Base-by-base conservation (phyloP, 2,888 invertebrate species). In the Synergus gifuensis region DNA sequence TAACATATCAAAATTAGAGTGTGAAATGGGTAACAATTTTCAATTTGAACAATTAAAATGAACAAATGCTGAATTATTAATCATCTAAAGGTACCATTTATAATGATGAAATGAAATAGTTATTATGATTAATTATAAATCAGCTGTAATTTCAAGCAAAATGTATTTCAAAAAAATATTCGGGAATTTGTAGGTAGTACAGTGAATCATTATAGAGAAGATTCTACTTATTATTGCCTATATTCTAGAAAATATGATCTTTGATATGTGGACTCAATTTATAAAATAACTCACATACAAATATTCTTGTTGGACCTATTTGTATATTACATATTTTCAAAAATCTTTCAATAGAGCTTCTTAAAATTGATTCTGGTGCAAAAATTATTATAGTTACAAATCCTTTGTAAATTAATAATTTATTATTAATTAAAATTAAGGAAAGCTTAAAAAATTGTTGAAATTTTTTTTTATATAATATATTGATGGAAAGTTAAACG, bases 211-310 rank as follows among this genome's bases (percentile, higher is more conserved):
- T 42, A 42, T 80, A 76, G 58, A 78, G 79, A 67, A 78, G 76
- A 67, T 80, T 81, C 81, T 82, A 84, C 78, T 66, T 81, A 86
- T 86, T 86, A 87, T 87, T 83, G 76, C 87, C 87, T 87, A 87
- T 83, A 67, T 78, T 86, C 88, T 89, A 89, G 85, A 88, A 89
- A 89, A 89, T 89, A 89, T 86, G 82, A 87, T 88, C 87, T 88
- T 87, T 88, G 89, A 89, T 89, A 89, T 89, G 89, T 89, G 86
- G 87, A 88, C 84, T 87, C 87, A 86, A 88, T 86, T 89, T 88
- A 88, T 88, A 88, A 88, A 88, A 88, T 87, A 88, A 88, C 82
- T 88, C 86, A 85, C 85, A 86, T 85, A 87, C 83, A 86, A 87
- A 86, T 86, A 86, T 87, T 84, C 81, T 81, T 84, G 62, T 62